These are phyloP conservation scores for Conchocele bisecta DNA, from an alignment of 2,888 invertebrate genomes.

Conservation along the genomic window DNA sequence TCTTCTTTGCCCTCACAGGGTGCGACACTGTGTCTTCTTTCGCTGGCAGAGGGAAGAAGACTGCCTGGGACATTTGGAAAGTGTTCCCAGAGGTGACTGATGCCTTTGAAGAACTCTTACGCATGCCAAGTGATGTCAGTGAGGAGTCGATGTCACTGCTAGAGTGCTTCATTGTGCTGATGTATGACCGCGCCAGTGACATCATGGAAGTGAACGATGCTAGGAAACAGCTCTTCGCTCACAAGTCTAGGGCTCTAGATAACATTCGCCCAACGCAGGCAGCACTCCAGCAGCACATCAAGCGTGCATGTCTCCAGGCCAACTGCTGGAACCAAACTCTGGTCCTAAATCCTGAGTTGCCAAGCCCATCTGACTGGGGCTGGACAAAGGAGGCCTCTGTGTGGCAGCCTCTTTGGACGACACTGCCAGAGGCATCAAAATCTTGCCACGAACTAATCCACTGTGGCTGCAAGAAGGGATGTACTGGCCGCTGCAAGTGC, in stretches of 20 bases:
- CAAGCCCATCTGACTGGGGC: neutral
- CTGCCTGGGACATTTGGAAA: conserved; percentile 9
- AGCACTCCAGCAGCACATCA: neutral
- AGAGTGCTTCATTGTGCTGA: neutral
- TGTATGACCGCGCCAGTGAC: neutral
- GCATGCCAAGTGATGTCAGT: neutral
- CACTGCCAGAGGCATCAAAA: neutral
- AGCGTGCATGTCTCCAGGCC: neutral
- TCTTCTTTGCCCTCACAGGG: conserved; percentile 14
- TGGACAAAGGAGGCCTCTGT: neutral
- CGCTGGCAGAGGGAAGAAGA: conserved; percentile 16
- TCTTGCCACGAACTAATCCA: conserved; percentile 2
- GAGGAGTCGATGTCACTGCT: neutral
- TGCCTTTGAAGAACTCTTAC: neutral
- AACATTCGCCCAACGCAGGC: neutral
- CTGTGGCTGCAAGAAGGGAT: neutral
- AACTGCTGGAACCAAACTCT: neutral
- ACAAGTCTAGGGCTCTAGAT: neutral
- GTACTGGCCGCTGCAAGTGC: neutral
- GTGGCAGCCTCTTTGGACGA: neutral
- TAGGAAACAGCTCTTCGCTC: neutral
- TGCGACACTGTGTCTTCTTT: conserved; percentile 25
- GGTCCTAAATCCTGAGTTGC: neutral
- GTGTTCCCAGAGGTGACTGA: neutral
- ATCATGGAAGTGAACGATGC: neutral